Base-by-base conservation (phyloP, 2,888 invertebrate genomes). In the Tiliacea aurago region DNA sequence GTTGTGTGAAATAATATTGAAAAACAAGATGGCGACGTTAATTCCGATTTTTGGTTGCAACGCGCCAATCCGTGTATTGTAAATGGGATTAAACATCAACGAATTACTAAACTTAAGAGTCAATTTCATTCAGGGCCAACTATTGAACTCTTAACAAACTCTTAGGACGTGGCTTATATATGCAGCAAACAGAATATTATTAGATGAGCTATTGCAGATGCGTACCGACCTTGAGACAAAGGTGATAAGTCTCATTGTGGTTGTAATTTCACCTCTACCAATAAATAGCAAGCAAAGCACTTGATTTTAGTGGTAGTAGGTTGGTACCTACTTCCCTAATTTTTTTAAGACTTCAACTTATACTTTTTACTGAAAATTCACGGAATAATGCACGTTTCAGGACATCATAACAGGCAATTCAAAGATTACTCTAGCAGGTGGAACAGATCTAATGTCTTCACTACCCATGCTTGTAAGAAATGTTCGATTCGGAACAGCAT, bases 401-500 rank as follows among this genome's bases (percentile, higher is more conserved):
- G 99, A 99, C 89, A 99, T 99, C 74, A 85, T 97, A 80, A 95
- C 98, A 61, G 99, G 99, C 41, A 97, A 97, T 81, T 97, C 99
- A 10, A 97, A 98, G 83, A 97, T 99, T 67, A 98, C 98, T 7
- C 94, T 99, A 56, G 97, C 99, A 28, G 99, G 99, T 55, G 99
- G 99, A 1, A 97, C 98, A 49, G 99, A 99, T 88, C 98, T 98
- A 90, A 99, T 99, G 99, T 99, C 99, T 6, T 97, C 98, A 88
- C 94, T 98, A 11, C 99, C 99, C 0, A 98, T 98, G 91, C 96
- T 98, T 37, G 98, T 98, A 0, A 97, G 99, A 73, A 98, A 98
- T 88, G 96, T 98, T n/a, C 97, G 99, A 53, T 99, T 99, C 93
- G 99, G 99, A 7, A 98, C 98, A 11, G 96, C 97, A 1, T 95